These are phyloP conservation scores for Temnothorax ravouxi DNA, from an alignment of 2,888 invertebrate genomes.

Conservation along the genomic window DNA sequence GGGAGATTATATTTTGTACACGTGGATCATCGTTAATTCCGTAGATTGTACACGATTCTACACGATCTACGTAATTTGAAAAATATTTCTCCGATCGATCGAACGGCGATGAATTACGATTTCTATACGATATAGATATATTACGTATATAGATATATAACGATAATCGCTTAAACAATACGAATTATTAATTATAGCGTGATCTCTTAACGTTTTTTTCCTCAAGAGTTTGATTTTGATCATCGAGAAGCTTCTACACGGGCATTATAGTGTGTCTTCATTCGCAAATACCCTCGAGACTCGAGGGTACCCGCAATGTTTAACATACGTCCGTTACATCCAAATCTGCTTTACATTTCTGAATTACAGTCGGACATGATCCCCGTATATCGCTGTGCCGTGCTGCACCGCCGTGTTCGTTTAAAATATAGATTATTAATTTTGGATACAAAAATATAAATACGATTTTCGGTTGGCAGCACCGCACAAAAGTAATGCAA, in stretches of 20 bases:
- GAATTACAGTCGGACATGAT: slow-evolving; percentile 45
- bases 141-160: slow-evolving; percentile 39
- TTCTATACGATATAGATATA: slow-evolving; percentile 36
- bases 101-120: slow-evolving; percentile 37
- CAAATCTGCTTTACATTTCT: not conserved
- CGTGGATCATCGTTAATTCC: slow-evolving; percentile 25
- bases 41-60: slow-evolving; percentile 20
- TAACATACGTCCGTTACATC: not conserved
- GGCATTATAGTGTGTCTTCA: slow-evolving; percentile 17
- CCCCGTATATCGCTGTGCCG: slow-evolving; percentile 46
- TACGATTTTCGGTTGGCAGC: slow-evolving; percentile 74
- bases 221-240: slow-evolving; percentile 47
- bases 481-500: slow-evolving; percentile 61
- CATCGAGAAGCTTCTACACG: slow-evolving; percentile 44
- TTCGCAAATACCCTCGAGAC: slow-evolving; percentile 12
- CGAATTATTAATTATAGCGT: slow-evolving; percentile 41
- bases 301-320: not conserved
- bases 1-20: slow-evolving; percentile 47
- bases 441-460: slow-evolving; percentile 78
- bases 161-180: slow-evolving; percentile 33
- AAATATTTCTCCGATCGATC: slow-evolving; percentile 45
- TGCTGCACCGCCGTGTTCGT: slow-evolving; percentile 63
- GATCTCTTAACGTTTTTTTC: slow-evolving; percentile 35
- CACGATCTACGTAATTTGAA: slow-evolving; percentile 36
- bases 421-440: slow-evolving; percentile 76